Evolutionary conservation across 2,888 invertebrate species (phyloP), one percentile per base, ranked within the genome.

Genomic region (Rotaria socialis): DNA sequence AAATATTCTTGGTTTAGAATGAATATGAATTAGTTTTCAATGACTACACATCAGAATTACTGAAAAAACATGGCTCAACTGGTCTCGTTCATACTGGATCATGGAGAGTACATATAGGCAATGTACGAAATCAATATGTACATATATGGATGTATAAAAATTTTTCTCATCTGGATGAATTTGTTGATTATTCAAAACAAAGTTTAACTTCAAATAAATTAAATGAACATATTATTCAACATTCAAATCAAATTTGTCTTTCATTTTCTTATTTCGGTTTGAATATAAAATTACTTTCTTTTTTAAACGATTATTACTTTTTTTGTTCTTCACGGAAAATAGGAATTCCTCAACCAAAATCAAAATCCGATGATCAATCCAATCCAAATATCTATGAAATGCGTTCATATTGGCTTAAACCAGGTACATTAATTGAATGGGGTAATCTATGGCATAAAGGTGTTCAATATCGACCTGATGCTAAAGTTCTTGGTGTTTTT

Each of bases 371-470:
- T 19, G 75, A 58, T 27, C 58, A 85, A 74, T 56, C n/a, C 8
- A 84, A 87, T 74, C 43, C 56, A 50, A 85, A 85, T 56, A 87
- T 87, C 22, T 87, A 87, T 67, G 87, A 87, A 84, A 87, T 87
- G 87, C 85, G 87, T 84, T 84, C 84, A 19, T 87, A 87, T 80
- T 56, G 84, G 24, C 41, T 87, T 35, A 85, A 85, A 35, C 87
- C 87, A 0, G 87, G 87, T 11, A 87, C 85, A 85, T 56, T 87
- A 35, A 86, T 87, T 47, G 87, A 87, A 85, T 87, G 87, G 87
- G 87, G 87, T 50, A 87, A 87, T 47, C 58, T 84, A 47, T 87
- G 87, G 87, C 43, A 58, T 27, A 80, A 80, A 85, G 87, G 87
- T 19, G 85, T 87, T 4, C 80, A 84, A 84, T 80, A 87, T 85